Percentiles rank a stretch among this genome's conserved stretches.
Evolutionary conservation across 1,140 invertebrate genomes (phyloP).

Genomic region (Cyclargus thomasi): DNA sequence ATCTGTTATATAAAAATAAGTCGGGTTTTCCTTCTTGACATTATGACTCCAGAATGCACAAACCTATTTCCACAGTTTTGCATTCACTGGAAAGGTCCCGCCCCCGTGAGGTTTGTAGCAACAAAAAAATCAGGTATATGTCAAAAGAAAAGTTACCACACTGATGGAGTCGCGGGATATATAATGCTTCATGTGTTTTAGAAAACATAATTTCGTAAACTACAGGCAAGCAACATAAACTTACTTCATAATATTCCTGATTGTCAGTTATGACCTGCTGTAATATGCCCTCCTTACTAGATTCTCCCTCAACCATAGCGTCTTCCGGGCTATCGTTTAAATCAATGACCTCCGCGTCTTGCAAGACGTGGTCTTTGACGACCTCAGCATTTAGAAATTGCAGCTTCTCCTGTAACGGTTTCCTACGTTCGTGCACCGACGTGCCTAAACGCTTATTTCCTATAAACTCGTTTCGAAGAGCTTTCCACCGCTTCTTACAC

Average conservation of each 20-base stretch:
- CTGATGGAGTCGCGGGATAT: too few species aligned
- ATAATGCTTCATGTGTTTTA: too few species aligned
- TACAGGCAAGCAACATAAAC: constrained; percentile 11
- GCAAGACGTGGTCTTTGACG: constrained; percentile 20
- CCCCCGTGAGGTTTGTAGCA: too few species aligned
- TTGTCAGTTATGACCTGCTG: constrained; percentile 62
- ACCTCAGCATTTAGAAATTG: constrained; percentile 45
- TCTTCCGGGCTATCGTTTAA: constrained; percentile 11
- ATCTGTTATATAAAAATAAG: too few species aligned
- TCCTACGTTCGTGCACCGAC: constrained; percentile 49
- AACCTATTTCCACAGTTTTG: too few species aligned
- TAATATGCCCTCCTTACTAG: constrained; percentile 29
- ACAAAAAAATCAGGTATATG: too few species aligned
- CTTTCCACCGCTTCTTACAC: constrained; percentile 64
- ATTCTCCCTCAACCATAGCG: constrained; percentile 24
- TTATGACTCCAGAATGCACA: too few species aligned
- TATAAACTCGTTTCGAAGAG: constrained; percentile 59
- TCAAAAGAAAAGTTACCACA: too few species aligned
- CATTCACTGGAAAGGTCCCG: too few species aligned
- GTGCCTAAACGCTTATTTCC: constrained; percentile 53
- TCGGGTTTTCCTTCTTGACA: too few species aligned
- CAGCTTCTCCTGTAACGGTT: constrained; percentile 52
- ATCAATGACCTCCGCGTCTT: too few species aligned
- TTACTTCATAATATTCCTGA: constrained; percentile 66
- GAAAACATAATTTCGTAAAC: too few species aligned